Evolutionary conservation across 2,113 vertebrate genomes (phyloP).

Genomic region (Leptosomus discolor): DNA sequence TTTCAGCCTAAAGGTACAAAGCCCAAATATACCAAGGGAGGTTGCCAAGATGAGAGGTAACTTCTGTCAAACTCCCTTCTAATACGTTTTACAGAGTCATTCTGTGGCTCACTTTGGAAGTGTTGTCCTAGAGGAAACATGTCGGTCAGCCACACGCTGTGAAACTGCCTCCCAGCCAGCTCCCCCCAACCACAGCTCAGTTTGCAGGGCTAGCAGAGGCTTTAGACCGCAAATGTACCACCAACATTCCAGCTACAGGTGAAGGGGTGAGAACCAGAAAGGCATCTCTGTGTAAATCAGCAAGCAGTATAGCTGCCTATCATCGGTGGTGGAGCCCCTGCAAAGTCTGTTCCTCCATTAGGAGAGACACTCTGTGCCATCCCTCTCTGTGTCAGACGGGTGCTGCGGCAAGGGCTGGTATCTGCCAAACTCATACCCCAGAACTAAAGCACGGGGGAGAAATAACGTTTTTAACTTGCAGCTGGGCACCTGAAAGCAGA

Average conservation of each 20-base stretch:
- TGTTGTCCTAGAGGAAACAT: background rate
- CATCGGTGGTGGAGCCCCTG: background rate
- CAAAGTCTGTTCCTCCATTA: background rate
- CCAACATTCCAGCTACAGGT: background rate
- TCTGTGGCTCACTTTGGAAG: background rate
- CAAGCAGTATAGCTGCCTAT: background rate
- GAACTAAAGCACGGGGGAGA: background rate
- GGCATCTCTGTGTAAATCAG: background rate
- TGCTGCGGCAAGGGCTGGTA: background rate
- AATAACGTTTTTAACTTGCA: background rate
- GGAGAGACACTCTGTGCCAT: background rate
- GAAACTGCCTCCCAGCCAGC: background rate
- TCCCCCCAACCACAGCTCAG: background rate
- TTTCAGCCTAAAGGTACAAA: background rate
- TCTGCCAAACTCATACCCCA: background rate
- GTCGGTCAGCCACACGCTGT: background rate
- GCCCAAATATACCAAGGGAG: background rate
- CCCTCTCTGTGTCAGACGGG: fast-evolving
- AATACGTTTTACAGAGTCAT: background rate
- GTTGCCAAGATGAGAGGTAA: background rate
- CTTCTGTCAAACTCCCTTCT: background rate
- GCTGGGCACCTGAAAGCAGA: background rate
- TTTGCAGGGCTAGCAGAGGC: background rate
- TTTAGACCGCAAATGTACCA: background rate
- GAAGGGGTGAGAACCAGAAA: background rate